Evolutionary conservation across 2,113 vertebrate genomes (phyloP), one percentile per base, ranked within the genome.

Genomic region (Cariama cristata): DNA sequence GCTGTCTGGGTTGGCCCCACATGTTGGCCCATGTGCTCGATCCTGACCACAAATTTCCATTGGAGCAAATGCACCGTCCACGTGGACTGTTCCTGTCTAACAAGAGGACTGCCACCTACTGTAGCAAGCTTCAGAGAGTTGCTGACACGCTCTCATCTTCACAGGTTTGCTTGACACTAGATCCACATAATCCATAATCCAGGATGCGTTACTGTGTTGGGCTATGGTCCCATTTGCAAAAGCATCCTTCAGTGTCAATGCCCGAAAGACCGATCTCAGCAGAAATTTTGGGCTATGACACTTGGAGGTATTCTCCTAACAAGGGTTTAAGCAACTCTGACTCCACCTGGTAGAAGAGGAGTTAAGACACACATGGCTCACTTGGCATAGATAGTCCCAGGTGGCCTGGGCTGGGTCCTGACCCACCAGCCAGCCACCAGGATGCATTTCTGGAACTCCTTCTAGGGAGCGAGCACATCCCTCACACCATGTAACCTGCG

Each of bases 171-270:
- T 12, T 3, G 1, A 8, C 16, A 18, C 11, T 21, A 27, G 21
- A 40, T 8, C 12, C 42, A 73, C n/a, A 16, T 24, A 69, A 62
- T 4, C 80, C 6, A 0, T 9, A 72, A 30, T 5, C 23, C 44
- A 58, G 49, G 27, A 53, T 12, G 14, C 0, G 6, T 33, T 16
- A 33, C 0, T 0, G 17, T 7, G 14, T 12, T 18, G 1, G 2
- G 15, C 4, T 35, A 32, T 1, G 0, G 14, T 20, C 24, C 28
- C 18, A 21, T 10, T 35, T 74, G 14, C 21, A 75, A 58, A 33
- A 42, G 28, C n/a, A 44, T 24, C 24, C 28, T 55, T 75, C 32
- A 47, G 45, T 7, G 13, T 16, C 9, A 42, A 26, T 4, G 9
- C 21, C 6, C 21, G 13, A 33, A 69, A 69, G 53, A 28, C 49